Conservation (phyloP, 2,888 invertebrate species). For the Orchestes rusci region DNA sequence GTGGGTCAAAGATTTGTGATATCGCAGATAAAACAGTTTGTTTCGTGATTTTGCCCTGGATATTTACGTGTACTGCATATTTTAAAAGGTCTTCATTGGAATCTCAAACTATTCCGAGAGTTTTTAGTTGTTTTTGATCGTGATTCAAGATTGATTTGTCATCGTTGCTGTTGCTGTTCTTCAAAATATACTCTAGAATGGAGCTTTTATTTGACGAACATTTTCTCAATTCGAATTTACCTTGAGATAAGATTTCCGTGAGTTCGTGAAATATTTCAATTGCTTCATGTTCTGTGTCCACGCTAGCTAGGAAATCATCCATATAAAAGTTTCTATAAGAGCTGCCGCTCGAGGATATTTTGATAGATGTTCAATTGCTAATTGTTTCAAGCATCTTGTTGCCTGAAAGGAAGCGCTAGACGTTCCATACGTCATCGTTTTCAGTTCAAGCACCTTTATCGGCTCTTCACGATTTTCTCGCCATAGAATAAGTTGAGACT, state of each 20-base stretch:
- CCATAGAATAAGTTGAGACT: slow-evolving; percentile 2
- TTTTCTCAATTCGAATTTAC: slow-evolving; percentile 1
- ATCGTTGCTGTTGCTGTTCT: neutral
- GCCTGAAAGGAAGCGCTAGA: slow-evolving; percentile 3
- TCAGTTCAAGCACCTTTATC: neutral
- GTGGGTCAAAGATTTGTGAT: neutral
- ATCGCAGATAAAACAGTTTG: too few species aligned
- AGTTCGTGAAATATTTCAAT: neutral
- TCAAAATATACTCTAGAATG: neutral
- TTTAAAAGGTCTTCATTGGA: neutral
- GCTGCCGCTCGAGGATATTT: neutral
- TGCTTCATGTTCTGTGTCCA: neutral
- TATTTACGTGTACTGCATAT: neutral
- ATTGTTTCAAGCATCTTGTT: neutral
- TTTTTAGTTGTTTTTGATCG: neutral
- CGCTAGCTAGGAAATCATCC: slow-evolving; percentile 3
- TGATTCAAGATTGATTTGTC: neutral
- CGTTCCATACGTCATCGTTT: slow-evolving; percentile 2
- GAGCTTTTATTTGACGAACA: neutral
- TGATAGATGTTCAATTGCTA: neutral
- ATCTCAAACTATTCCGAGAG: too few species aligned
- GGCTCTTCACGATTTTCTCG: neutral
- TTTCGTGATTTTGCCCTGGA: neutral
- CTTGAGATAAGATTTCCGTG: neutral
- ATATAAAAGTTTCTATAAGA: slow-evolving; percentile 1